Percentiles rank a stretch among this genome's conserved stretches.
phyloP scores from a whole-genome alignment of 2,888 invertebrate genomes.

The Tuta absoluta region DNA sequence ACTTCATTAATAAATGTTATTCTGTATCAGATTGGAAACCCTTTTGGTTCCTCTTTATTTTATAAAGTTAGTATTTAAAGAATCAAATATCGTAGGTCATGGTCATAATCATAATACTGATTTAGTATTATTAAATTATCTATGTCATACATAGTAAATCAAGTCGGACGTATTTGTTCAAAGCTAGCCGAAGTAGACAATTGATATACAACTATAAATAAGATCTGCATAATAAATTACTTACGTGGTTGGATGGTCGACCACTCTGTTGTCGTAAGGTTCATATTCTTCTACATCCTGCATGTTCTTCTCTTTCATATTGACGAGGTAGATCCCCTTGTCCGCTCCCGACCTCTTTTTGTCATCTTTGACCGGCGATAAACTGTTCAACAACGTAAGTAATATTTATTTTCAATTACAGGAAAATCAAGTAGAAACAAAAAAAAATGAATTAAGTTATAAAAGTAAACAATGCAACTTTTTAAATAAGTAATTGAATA shows the following conservation, averaged over 20 bases:
- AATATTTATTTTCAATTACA: background rate
- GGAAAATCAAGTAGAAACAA: background rate
- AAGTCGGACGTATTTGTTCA: background rate
- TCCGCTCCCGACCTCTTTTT: constrained; percentile 57
- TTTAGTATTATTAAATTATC: no score
- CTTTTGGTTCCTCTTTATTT: no score
- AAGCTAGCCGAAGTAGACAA: background rate
- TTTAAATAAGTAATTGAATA: background rate
- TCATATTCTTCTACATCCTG: constrained; percentile 83
- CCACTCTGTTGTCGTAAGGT: constrained; percentile 84
- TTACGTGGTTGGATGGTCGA: constrained; percentile 88
- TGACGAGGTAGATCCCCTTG: constrained; percentile 67
- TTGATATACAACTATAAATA: background rate
- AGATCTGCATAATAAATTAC: constrained; percentile 42
- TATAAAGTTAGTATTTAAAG: no score
- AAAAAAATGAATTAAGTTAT: background rate
- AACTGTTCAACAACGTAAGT: constrained; percentile 44
- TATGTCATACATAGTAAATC: no score
- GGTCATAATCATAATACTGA: no score
- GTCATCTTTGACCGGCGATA: constrained; percentile 72
- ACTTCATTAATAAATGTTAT: no score
- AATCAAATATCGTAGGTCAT: no score
- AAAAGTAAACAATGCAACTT: background rate
- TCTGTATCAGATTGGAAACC: no score
- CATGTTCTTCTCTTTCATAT: constrained; percentile 77